Conservation (phyloP, 1,140 invertebrate species). For the Drosophila kikkawai region DNA sequence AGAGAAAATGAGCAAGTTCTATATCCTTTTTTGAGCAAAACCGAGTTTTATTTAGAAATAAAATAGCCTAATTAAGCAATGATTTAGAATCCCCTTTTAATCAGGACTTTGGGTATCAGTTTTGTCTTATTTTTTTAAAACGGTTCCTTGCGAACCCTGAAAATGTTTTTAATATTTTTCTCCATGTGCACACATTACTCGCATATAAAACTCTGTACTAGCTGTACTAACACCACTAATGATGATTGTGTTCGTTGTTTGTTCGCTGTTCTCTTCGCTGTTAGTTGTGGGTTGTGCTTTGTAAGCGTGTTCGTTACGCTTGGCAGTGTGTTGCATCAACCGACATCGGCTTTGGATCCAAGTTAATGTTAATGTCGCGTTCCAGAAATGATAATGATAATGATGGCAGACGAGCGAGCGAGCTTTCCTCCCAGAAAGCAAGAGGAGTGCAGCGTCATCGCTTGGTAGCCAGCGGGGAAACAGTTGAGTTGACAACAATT, state of each 20-base stretch:
- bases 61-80: too few relatives aligned
- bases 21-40: too few relatives aligned
- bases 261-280: conserved; percentile 45
- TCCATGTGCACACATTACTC: neutral
- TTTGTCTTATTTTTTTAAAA: too few relatives aligned
- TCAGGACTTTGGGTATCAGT: too few relatives aligned
- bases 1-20: neutral
- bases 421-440: conserved; percentile 1
- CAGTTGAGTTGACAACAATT: conserved; percentile 62
- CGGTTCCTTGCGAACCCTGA: too few relatives aligned
- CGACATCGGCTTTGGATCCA: conserved; percentile 38
- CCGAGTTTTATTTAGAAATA: too few relatives aligned
- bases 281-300: conserved; percentile 45
- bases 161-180: neutral
- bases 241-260: conserved; percentile 68
- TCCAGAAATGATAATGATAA: conserved; percentile 78
- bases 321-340: conserved; percentile 74
- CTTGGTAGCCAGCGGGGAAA: conserved; percentile 37
- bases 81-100: too few relatives aligned
- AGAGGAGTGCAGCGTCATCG: conserved; percentile 50
- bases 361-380: conserved; percentile 77
- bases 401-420: conserved; percentile 10
- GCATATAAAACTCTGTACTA: conserved; percentile 30
- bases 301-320: conserved; percentile 81
- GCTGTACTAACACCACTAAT: conserved; percentile 64